phyloP scores from a whole-genome alignment of 2,797 vertebrate species.

The Coranthus polyacanthus region DNA sequence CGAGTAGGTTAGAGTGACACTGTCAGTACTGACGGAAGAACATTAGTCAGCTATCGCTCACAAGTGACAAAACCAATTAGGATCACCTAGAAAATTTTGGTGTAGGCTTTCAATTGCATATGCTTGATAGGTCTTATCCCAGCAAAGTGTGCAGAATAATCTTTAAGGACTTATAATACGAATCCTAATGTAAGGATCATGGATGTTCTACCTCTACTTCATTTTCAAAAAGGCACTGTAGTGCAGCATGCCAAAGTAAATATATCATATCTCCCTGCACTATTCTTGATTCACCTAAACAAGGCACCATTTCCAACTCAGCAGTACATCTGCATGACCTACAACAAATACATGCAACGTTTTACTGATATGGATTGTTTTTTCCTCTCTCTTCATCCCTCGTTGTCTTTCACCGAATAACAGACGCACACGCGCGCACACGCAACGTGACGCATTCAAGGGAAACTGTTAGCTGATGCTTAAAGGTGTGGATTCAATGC shows the following conservation, averaged over 20 bases:
- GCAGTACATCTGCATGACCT: background rate
- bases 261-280: conserved; percentile 15
- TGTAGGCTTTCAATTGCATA: conserved; percentile 77
- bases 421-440: too few relatives aligned
- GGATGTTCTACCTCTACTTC: conserved; percentile 57
- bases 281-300: conserved; percentile 16
- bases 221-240: conserved; percentile 49
- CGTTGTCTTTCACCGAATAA: background rate
- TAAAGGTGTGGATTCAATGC: conserved; percentile 35
- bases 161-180: conserved; percentile 51
- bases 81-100: conserved; percentile 68
- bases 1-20: conserved; percentile 71
- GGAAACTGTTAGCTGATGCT: conserved; percentile 39
- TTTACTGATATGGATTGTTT: background rate
- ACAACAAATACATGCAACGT: background rate
- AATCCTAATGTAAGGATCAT: conserved; percentile 57
- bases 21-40: conserved; percentile 63
- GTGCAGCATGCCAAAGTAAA: conserved; percentile 21
- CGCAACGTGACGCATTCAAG: conserved; percentile 29
- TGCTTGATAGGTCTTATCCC: conserved; percentile 75
- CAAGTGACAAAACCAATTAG: conserved; percentile 76
- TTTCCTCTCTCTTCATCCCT: background rate
- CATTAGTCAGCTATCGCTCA: conserved; percentile 80
- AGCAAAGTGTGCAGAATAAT: conserved; percentile 50
- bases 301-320: conserved; percentile 21